Percentiles rank a stretch among this genome's conserved stretches.
phyloP scores from a whole-genome alignment of 2,797 vertebrate genomes.

The Phrynocephalus guinanensis region DNA sequence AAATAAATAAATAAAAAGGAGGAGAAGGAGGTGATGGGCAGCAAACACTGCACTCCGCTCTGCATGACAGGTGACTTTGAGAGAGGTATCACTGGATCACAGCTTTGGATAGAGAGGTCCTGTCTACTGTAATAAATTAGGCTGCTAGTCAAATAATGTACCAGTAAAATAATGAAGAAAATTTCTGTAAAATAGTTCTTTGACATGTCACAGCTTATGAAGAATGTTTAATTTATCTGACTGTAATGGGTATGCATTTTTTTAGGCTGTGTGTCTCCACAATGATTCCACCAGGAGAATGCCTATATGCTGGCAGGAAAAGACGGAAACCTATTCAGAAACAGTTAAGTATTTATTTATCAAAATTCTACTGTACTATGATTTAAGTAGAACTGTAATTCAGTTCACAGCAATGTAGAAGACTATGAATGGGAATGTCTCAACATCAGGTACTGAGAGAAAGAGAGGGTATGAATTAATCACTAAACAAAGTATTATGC shows the following conservation, averaged over 20 bases:
- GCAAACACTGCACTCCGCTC: no score
- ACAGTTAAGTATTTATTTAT: slow-evolving; percentile 86
- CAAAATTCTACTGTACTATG: not conserved
- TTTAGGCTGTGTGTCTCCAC: slow-evolving; percentile 75
- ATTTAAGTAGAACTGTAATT: no score
- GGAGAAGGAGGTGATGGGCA: no score
- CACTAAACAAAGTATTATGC: no score
- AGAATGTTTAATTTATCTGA: not conserved
- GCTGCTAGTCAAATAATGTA: no score
- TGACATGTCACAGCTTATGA: slow-evolving; percentile 53
- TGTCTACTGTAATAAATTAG: slow-evolving; percentile 29
- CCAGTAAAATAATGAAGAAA: slow-evolving; percentile 61
- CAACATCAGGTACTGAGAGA: no score
- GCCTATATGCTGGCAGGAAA: slow-evolving; percentile 95
- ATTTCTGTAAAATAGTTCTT: slow-evolving; percentile 35
- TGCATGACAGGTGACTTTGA: no score
- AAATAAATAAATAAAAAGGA: no score
- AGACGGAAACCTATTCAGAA: slow-evolving; percentile 95
- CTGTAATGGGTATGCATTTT: slow-evolving; percentile 45
- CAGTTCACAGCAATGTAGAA: no score
- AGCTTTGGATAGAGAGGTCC: not conserved
- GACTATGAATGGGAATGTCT: no score
- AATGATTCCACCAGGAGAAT: slow-evolving; percentile 97
- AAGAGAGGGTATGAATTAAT: no score
- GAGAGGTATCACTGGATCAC: no score